A percentile compares a stretch with the other conserved stretches of the same genome.
phyloP scores from a whole-genome alignment of 2,797 vertebrate species.

The Anisognathus igniventris region DNA sequence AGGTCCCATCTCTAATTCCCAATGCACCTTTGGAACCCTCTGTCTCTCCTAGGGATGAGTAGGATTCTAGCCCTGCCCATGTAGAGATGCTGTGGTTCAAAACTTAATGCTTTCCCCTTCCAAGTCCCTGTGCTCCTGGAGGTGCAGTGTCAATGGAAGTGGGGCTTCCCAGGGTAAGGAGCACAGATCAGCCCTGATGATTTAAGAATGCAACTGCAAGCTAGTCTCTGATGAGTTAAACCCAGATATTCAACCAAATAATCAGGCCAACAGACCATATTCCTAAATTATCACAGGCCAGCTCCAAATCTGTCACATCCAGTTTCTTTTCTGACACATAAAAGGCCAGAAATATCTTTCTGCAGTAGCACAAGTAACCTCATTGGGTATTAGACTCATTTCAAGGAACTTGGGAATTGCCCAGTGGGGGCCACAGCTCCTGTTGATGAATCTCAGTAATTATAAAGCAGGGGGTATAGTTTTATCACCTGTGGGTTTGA shows the following conservation, averaged over 20 bases:
- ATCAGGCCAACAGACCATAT: slow-evolving; percentile 41
- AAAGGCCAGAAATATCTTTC: slow-evolving; percentile 55
- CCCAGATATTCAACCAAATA: slow-evolving; percentile 9
- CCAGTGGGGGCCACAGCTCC: not conserved
- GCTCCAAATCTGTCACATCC: slow-evolving; percentile 53
- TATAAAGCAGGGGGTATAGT: not conserved
- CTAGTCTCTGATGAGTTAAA: slow-evolving; percentile 7
- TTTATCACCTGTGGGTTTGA: not conserved
- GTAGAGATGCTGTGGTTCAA: not conserved
- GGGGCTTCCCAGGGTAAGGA: not conserved
- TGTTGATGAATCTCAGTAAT: slow-evolving; percentile 27
- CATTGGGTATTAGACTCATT: slow-evolving; percentile 25
- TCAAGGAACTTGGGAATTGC: slow-evolving; percentile 19
- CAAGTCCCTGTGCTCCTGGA: not conserved
- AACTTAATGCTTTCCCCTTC: not conserved
- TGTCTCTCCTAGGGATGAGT: not conserved
- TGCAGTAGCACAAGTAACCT: slow-evolving; percentile 18
- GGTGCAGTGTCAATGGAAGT: not conserved
- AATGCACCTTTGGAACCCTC: not conserved
- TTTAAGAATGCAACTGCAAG: not conserved
- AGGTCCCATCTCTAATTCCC: not conserved
- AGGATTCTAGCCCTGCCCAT: not conserved
- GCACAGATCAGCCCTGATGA: not conserved
- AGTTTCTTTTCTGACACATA: slow-evolving; percentile 16
- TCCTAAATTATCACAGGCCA: slow-evolving; percentile 50